phyloP scores from a whole-genome alignment of 2,888 invertebrate species.

The Belgica antarctica region DNA sequence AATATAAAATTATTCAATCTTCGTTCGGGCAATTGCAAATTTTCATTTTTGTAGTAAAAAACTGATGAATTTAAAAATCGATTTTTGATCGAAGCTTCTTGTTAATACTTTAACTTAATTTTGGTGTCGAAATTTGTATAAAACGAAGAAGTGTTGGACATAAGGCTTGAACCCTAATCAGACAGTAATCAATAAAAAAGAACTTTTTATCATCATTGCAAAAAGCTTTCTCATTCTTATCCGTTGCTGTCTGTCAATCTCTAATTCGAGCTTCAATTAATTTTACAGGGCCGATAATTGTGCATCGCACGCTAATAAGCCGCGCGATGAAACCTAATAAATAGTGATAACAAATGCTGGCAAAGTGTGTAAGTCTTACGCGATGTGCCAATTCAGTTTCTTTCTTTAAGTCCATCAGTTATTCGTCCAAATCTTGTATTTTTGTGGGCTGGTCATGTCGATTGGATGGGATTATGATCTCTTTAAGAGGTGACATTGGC shows the following conservation, averaged over 20 bases:
- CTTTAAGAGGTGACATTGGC: too few species aligned
- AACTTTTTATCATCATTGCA: neutral
- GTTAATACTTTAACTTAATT: neutral
- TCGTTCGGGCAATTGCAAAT: neutral
- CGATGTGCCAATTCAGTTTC: neutral
- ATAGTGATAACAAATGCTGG: conserved; percentile 1
- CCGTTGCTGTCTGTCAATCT: neutral
- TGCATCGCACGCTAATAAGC: neutral
- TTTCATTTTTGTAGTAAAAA: conserved; percentile 1
- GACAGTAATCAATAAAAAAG: conserved; percentile 5
- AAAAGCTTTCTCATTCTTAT: too few species aligned
- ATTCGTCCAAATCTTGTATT: too few species aligned
- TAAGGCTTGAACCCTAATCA: neutral
- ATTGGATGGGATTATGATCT: too few species aligned
- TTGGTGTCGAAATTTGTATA: conserved; percentile 5
- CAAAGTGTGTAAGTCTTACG: neutral
- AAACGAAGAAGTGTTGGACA: neutral
- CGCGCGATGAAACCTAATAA: neutral
- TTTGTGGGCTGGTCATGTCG: too few species aligned
- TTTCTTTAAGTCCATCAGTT: too few species aligned
- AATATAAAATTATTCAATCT: conserved; percentile 34
- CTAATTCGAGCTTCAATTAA: neutral
- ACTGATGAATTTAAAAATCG: neutral
- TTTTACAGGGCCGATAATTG: neutral
- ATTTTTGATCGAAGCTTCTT: neutral